A percentile compares a stretch with the other conserved stretches of the same genome.
These are phyloP conservation scores for Anabacerthia variegaticeps DNA, from an alignment of 2,797 vertebrate species.

Conservation along the genomic window DNA sequence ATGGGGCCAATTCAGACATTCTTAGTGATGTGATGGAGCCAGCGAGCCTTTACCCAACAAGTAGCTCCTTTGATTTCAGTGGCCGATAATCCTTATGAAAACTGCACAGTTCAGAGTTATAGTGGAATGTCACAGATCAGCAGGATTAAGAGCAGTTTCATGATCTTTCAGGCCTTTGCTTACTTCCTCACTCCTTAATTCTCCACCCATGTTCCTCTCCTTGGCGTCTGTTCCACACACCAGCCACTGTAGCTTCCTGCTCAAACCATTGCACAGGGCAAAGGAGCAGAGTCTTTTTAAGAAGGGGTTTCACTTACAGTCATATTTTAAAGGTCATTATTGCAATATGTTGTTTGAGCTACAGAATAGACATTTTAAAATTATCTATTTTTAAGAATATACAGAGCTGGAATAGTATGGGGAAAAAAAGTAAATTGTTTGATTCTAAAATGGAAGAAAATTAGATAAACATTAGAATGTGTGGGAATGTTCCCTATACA, in stretches of 20 bases:
- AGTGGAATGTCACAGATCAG: neutral
- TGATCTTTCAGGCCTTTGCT: neutral
- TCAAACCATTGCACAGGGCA: neutral
- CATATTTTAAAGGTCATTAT: neutral
- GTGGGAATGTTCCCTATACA: neutral
- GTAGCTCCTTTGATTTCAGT: neutral
- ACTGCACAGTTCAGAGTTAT: neutral
- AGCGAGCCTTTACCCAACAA: neutral
- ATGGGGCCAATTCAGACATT: neutral
- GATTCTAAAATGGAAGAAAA: neutral
- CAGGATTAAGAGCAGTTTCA: neutral
- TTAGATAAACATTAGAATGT: neutral
- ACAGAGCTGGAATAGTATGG: neutral
- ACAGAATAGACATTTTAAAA: neutral
- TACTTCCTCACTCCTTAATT: neutral
- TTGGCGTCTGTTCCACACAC: fast-evolving
- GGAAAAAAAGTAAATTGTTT: neutral
- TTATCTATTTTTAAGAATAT: neutral
- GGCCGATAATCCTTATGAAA: neutral
- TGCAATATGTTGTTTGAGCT: neutral
- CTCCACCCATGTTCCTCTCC: neutral
- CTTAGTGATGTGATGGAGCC: neutral
- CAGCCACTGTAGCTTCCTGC: neutral
- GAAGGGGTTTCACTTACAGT: neutral
- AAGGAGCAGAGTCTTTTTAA: neutral